Conservation (phyloP, 2,113 vertebrate genomes). For the Tinamus guttatus region DNA sequence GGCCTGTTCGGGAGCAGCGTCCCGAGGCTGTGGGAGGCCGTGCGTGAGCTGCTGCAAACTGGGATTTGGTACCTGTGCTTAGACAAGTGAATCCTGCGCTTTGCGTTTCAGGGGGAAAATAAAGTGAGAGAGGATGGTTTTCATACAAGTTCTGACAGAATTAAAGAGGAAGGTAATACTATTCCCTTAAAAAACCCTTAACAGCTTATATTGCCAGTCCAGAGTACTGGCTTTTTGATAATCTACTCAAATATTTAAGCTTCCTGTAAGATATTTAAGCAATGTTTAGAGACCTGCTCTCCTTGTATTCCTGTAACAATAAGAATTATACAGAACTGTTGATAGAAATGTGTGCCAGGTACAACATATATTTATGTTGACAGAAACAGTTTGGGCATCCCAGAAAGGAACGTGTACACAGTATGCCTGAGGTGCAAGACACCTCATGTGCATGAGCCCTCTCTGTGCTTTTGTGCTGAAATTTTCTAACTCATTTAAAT, state of each 20-base stretch:
- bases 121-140: neutral
- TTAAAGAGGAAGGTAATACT: neutral
- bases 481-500: neutral
- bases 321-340: neutral
- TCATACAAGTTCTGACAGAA: neutral
- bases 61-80: neutral
- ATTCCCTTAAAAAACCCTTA: fast-evolving
- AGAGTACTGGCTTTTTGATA: neutral
- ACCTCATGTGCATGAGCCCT: neutral
- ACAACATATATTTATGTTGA: neutral
- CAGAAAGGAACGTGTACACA: neutral
- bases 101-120: neutral
- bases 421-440: neutral
- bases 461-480: neutral
- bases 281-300: neutral
- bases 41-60: neutral
- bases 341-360: neutral
- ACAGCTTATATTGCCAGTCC: neutral
- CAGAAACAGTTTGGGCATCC: neutral
- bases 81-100: neutral
- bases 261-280: neutral
- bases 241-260: neutral
- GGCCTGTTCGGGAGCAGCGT: neutral
- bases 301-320: neutral
- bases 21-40: neutral